Percentiles rank a stretch among this genome's conserved stretches.
Evolutionary conservation across 2,113 vertebrate genomes (phyloP).

Genomic region (Sardina pilchardus): DNA sequence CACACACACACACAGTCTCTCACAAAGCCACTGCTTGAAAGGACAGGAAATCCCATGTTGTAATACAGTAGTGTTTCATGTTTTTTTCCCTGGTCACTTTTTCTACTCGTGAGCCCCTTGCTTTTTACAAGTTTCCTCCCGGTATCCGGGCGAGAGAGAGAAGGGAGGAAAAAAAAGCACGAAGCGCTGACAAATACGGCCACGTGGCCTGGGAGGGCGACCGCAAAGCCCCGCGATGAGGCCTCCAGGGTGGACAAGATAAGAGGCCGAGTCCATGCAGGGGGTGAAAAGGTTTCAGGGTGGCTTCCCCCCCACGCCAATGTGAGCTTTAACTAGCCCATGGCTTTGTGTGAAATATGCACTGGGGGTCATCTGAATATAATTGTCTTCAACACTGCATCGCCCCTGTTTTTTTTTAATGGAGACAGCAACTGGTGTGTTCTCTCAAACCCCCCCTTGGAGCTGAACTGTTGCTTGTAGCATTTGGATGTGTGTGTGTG

Average conservation of each 20-base stretch:
- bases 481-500: neutral
- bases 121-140: constrained; percentile 1
- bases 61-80: neutral
- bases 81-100: neutral
- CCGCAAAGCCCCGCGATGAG: neutral
- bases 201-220: too few species aligned
- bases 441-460: neutral
- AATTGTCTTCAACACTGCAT: neutral
- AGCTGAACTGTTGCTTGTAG: neutral
- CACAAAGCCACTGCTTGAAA: neutral
- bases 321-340: neutral
- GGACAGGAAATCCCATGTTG: constrained; percentile 9
- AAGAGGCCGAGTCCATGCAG: neutral
- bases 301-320: neutral
- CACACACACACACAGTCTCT: neutral
- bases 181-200: neutral
- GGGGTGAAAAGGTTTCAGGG: neutral
- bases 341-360: neutral
- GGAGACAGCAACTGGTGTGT: neutral
- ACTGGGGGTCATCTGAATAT: neutral
- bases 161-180: neutral
- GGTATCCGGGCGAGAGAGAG: neutral
- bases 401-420: neutral
- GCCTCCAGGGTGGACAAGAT: neutral
- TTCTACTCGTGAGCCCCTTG: neutral